A percentile compares a stretch with the other conserved stretches of the same genome.
Conservation (phyloP, 2,113 vertebrate genomes). For the Macaca nemestrina region DNA sequence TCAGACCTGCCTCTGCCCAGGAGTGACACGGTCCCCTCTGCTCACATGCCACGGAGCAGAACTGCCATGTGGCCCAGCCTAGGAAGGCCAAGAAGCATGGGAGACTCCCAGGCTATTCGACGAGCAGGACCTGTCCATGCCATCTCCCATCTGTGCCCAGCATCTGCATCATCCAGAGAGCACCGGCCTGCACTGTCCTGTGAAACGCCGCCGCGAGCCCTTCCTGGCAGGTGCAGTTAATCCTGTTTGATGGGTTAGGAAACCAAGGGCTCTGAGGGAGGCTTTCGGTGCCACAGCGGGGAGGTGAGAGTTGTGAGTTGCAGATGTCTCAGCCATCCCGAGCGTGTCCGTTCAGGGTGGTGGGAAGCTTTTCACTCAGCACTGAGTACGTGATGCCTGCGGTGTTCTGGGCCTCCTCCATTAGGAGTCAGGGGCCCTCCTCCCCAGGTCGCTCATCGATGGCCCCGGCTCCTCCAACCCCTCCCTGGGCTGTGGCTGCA, state of each 20-base stretch:
- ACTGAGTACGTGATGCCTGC: neutral
- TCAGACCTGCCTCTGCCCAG: neutral
- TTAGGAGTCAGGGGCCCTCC: no score
- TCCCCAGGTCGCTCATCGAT: neutral
- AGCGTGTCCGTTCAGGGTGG: fast-evolving
- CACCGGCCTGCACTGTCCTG: no score
- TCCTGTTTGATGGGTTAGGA: neutral
- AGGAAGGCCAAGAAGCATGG: neutral
- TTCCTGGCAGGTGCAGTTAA: neutral
- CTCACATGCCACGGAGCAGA: neutral
- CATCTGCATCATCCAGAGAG: neutral
- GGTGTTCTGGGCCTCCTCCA: neutral
- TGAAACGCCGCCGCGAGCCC: neutral
- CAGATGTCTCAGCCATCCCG: fast-evolving
- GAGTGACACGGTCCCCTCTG: neutral
- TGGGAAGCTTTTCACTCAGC: neutral
- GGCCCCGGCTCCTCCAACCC: neutral
- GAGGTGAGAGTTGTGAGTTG: neutral
- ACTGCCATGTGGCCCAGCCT: neutral
- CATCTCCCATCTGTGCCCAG: no score
- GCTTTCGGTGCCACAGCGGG: neutral
- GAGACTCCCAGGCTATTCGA: neutral
- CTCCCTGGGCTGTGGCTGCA: neutral
- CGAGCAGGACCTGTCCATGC: neutral
- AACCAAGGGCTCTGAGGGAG: fast-evolving